Conservation (phyloP, 2,797 vertebrate species). For the Danio albolineatus region DNA sequence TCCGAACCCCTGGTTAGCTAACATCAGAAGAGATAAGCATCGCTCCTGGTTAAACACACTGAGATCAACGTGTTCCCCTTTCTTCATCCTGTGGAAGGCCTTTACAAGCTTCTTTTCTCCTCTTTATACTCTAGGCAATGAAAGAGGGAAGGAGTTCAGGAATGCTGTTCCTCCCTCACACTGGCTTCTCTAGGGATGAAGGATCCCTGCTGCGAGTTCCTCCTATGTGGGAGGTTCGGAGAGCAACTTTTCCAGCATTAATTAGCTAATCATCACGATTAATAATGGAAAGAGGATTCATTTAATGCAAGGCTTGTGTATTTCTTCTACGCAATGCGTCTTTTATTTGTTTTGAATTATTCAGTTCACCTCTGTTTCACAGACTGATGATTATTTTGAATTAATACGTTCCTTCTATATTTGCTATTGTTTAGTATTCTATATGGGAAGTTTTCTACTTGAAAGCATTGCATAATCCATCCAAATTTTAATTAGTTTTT, state of each 20-base stretch:
- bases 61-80: constrained; percentile 9
- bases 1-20: constrained; percentile 37
- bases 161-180: constrained; percentile 34
- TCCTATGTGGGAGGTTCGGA: constrained; percentile 9
- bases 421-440: constrained; percentile 12
- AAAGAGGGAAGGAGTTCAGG: constrained; percentile 32
- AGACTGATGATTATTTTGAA: constrained; percentile 6
- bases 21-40: constrained; percentile 44
- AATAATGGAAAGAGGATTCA: constrained; percentile 11
- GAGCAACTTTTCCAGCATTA: constrained; percentile 17
- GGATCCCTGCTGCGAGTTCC: constrained; percentile 13
- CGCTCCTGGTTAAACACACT: constrained; percentile 22
- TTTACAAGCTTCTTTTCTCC: constrained; percentile 18
- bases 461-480: background rate
- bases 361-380: constrained; percentile 22
- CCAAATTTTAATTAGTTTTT: background rate
- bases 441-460: background rate
- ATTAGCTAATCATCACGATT: constrained; percentile 37
- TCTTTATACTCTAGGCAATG: constrained; percentile 18
- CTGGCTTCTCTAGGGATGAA: constrained; percentile 34
- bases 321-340: constrained; percentile 7
- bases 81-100: background rate
- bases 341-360: constrained; percentile 44
- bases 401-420: constrained; percentile 8
- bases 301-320: constrained; percentile 15